Conservation (phyloP, 2,888 invertebrate species). For the Cyclophora punctaria region DNA sequence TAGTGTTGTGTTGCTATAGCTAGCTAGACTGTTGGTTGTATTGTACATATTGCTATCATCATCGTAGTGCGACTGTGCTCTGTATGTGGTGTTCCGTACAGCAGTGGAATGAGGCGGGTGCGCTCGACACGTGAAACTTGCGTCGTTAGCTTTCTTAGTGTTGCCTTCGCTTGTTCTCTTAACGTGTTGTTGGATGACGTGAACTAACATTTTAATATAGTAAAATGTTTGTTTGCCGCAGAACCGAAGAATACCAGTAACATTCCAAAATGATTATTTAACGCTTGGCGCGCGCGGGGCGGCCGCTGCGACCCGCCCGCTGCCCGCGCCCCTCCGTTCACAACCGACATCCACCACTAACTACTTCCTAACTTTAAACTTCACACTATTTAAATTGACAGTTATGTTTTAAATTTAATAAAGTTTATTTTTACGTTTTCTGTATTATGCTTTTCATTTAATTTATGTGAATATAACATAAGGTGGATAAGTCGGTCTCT, state of each 20-base stretch:
- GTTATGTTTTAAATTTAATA: constrained; percentile 64
- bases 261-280: constrained; percentile 69
- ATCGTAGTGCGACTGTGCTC: constrained; percentile 23
- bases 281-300: constrained; percentile 33
- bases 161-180: constrained; percentile 12
- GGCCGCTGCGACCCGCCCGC: constrained; percentile 24
- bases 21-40: constrained; percentile 17
- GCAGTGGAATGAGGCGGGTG: neutral
- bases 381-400: constrained; percentile 17
- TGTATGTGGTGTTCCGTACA: constrained; percentile 16
- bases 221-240: constrained; percentile 66
- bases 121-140: neutral
- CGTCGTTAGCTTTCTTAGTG: constrained; percentile 4
- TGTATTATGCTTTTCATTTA: constrained; percentile 55
- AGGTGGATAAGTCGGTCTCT: too few species aligned
- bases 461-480: neutral
- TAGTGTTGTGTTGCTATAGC: constrained; percentile 17
- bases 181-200: constrained; percentile 12
- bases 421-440: constrained; percentile 71
- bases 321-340: constrained; percentile 24
- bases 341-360: constrained; percentile 21
- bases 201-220: constrained; percentile 52
- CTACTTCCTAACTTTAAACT: constrained; percentile 1
- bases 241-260: constrained; percentile 69
- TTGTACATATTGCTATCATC: constrained; percentile 25